These are phyloP conservation scores for Ceratosolen solmsi DNA, from an alignment of 1,140 invertebrate genomes.

Conservation along the genomic window DNA sequence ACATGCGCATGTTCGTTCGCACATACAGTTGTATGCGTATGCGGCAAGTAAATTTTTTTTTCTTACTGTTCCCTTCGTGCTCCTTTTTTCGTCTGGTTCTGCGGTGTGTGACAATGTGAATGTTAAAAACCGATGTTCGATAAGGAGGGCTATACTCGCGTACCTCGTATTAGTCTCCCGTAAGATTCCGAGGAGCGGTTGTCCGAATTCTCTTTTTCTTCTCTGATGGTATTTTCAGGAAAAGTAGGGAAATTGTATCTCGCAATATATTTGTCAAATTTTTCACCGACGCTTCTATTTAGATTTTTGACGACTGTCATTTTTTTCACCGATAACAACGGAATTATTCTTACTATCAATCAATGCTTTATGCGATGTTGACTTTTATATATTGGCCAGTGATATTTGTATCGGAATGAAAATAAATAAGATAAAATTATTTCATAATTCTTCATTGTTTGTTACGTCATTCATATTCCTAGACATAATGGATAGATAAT, in stretches of 20 bases:
- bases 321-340: too few species aligned
- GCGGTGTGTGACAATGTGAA: too few species aligned
- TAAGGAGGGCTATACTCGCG: not conserved
- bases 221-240: not conserved
- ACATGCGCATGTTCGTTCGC: too few species aligned
- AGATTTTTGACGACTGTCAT: not conserved
- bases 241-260: not conserved
- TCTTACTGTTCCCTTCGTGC: not conserved
- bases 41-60: too few species aligned
- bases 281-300: not conserved
- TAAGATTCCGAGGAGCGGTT: not conserved
- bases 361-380: too few species aligned
- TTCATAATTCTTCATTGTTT: too few species aligned
- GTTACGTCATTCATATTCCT: too few species aligned
- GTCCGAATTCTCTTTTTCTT: not conserved
- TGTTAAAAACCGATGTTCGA: too few species aligned
- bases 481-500: too few species aligned
- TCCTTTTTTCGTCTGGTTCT: not conserved
- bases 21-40: not conserved
- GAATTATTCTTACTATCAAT: not conserved
- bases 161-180: constrained; percentile 18
- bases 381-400: too few species aligned
- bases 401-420: too few species aligned
- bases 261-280: not conserved
- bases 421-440: too few species aligned